These are phyloP conservation scores for Carcina quercana DNA, from an alignment of 2,888 invertebrate genomes.

Conservation along the genomic window DNA sequence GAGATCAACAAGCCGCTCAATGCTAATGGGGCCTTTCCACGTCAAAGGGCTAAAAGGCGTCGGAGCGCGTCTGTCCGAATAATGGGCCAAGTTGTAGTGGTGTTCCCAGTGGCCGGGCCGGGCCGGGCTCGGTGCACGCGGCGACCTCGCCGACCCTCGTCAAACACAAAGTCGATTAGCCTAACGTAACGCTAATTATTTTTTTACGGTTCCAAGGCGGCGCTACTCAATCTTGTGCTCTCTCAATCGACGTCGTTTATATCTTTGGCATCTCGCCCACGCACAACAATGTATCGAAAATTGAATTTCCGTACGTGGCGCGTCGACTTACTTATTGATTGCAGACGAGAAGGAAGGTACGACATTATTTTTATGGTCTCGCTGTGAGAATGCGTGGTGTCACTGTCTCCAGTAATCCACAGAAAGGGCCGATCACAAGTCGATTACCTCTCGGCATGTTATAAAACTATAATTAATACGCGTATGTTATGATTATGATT, in stretches of 20 bases:
- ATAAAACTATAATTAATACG: conserved; percentile 37
- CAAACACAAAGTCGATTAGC: conserved; percentile 64
- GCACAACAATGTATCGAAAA: conserved; percentile 38
- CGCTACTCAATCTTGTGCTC: conserved; percentile 28
- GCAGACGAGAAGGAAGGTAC: conserved; percentile 29
- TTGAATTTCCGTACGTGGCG: conserved; percentile 42
- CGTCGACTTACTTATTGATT: conserved; percentile 42
- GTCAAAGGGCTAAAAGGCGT: conserved; percentile 71
- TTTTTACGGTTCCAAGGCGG: conserved; percentile 34
- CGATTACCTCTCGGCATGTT: conserved; percentile 27
- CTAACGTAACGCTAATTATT: conserved; percentile 60
- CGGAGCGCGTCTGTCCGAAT: conserved; percentile 67
- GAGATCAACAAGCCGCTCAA: conserved; percentile 67
- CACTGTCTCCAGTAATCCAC: conserved; percentile 19
- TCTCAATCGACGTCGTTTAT: conserved; percentile 36
- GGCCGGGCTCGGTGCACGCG: conserved; percentile 26
- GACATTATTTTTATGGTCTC: conserved; percentile 33
- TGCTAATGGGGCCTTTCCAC: conserved; percentile 68
- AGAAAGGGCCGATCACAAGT: conserved; percentile 27
- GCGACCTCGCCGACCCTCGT: conserved; percentile 62
- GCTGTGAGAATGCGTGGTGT: conserved; percentile 23
- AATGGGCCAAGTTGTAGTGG: conserved; percentile 59
- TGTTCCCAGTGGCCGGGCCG: conserved; percentile 8
- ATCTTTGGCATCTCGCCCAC: conserved; percentile 44
- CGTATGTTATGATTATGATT: conserved; percentile 20